These are phyloP conservation scores for Chaunax sp. DNA, from an alignment of 2,797 vertebrate species.

Conservation along the genomic window DNA sequence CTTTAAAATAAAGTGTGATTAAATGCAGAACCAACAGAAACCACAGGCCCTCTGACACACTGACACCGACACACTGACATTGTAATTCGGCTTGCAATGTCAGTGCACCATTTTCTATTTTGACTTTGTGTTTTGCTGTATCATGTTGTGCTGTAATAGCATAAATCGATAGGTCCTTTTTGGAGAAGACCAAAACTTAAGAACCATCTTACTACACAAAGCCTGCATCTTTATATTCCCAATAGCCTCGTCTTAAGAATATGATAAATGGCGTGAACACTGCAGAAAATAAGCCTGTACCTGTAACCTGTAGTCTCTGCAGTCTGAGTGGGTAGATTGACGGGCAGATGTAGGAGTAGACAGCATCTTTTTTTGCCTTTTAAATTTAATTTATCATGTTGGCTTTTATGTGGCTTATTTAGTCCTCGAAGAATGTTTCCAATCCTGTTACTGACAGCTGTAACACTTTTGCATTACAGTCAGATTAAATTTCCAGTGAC, in stretches of 20 bases:
- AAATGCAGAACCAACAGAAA: slow-evolving; percentile 1
- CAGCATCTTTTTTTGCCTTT: slow-evolving; percentile 38
- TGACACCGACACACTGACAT: too few species aligned
- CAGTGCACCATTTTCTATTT: not conserved
- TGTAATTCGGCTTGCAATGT: slow-evolving; percentile 3
- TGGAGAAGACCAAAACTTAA: not conserved
- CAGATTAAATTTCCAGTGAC: slow-evolving; percentile 26
- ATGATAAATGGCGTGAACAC: slow-evolving; percentile 36
- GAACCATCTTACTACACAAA: not conserved
- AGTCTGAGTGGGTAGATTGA: slow-evolving; percentile 53
- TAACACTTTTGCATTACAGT: slow-evolving; percentile 44
- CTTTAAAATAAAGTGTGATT: not conserved
- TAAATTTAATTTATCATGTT: slow-evolving; percentile 21
- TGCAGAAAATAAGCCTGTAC: slow-evolving; percentile 44
- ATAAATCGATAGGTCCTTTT: not conserved
- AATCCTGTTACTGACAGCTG: slow-evolving; percentile 24
- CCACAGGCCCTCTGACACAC: too few species aligned
- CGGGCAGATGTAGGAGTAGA: slow-evolving; percentile 59
- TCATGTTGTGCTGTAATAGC: not conserved
- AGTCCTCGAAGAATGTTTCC: slow-evolving; percentile 21
- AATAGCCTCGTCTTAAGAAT: slow-evolving; percentile 21
- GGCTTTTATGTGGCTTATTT: slow-evolving; percentile 27
- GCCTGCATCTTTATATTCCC: slow-evolving; percentile 10
- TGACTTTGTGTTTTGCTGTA: not conserved
- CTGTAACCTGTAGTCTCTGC: slow-evolving; percentile 58